These are phyloP conservation scores for Chondrosia reniformis DNA, from an alignment of 37 sponge, comb jelly and placozoan genomes.

Conservation along the genomic window DNA sequence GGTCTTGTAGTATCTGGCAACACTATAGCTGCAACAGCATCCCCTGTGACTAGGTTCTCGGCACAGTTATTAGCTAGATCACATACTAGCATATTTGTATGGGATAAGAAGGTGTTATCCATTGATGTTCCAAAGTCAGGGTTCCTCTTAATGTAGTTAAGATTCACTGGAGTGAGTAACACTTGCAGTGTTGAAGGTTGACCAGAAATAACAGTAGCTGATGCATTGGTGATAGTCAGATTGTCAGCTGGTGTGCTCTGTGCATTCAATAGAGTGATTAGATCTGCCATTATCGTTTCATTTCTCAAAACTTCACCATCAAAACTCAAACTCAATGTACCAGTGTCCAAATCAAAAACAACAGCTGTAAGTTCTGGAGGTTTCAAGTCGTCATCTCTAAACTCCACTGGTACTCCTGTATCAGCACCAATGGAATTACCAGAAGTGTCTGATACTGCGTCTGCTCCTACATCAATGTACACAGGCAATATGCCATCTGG, in stretches of 20 bases:
- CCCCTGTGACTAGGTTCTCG: constrained; percentile 6
- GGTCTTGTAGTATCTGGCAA: constrained; percentile 67
- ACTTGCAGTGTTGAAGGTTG: constrained; percentile 22
- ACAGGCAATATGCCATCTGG: constrained; percentile 36
- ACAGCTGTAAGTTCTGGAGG: constrained; percentile 49
- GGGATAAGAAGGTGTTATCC: constrained; percentile 49
- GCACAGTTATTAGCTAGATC: constrained; percentile 83
- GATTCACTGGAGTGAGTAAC: not conserved
- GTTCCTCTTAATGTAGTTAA: constrained; percentile 59
- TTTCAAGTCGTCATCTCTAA: constrained; percentile 61
- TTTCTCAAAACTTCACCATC: constrained; percentile 42
- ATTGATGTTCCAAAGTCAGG: constrained; percentile 31
- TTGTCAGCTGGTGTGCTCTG: not conserved
- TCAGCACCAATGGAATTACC: constrained; percentile 17
- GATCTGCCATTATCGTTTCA: constrained; percentile 33
- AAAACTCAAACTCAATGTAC: constrained; percentile 55
- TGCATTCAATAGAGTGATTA: constrained; percentile 35
- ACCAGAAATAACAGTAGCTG: not conserved
- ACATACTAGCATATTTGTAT: constrained; percentile 44
- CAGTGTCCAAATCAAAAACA: constrained; percentile 72
- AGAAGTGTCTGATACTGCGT: constrained; percentile 51
- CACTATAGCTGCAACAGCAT: constrained; percentile 33
- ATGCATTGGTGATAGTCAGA: not conserved
- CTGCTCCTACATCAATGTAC: constrained; percentile 14
- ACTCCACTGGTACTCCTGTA: constrained; percentile 2